Conservation (phyloP, 1,140 invertebrate species). For the Ditylenchus dipsaci region DNA sequence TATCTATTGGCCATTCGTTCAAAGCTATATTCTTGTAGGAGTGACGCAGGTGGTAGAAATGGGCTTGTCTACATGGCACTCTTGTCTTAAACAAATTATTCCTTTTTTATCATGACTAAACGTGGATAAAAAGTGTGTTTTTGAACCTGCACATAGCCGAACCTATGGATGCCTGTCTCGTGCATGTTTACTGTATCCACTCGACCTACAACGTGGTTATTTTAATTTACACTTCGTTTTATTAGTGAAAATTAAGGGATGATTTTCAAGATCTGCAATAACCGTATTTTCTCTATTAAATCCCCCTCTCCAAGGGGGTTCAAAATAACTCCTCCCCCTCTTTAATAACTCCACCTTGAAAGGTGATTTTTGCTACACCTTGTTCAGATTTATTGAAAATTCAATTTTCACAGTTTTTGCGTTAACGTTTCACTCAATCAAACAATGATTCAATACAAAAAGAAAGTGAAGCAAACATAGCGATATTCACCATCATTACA, state of each 20-base stretch:
- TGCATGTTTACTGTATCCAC: slow-evolving; percentile 58
- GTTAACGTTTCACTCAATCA: no score
- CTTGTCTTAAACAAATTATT: slow-evolving; percentile 12
- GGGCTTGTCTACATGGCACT: slow-evolving; percentile 52
- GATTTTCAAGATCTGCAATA: not conserved
- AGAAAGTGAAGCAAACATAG: no score
- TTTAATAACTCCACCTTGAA: no score
- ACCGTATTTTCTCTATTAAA: not conserved
- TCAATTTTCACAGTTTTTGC: no score
- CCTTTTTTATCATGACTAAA: not conserved
- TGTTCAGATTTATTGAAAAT: no score
- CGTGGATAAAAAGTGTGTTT: not conserved
- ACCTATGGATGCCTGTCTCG: slow-evolving; percentile 55
- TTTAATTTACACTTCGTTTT: slow-evolving; percentile 5
- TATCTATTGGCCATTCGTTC: slow-evolving; percentile 48
- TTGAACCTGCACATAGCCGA: slow-evolving; percentile 52
- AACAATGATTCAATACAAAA: no score
- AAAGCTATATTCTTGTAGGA: slow-evolving; percentile 50
- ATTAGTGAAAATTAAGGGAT: slow-evolving; percentile 3
- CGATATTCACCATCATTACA: no score
- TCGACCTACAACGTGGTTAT: slow-evolving; percentile 41
- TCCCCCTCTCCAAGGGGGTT: no score
- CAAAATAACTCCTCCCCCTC: no score
- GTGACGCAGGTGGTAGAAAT: slow-evolving; percentile 57
- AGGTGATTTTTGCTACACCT: no score